These are phyloP conservation scores for Thalassophryne amazonica DNA, from an alignment of 2,797 vertebrate genomes.

Conservation along the genomic window DNA sequence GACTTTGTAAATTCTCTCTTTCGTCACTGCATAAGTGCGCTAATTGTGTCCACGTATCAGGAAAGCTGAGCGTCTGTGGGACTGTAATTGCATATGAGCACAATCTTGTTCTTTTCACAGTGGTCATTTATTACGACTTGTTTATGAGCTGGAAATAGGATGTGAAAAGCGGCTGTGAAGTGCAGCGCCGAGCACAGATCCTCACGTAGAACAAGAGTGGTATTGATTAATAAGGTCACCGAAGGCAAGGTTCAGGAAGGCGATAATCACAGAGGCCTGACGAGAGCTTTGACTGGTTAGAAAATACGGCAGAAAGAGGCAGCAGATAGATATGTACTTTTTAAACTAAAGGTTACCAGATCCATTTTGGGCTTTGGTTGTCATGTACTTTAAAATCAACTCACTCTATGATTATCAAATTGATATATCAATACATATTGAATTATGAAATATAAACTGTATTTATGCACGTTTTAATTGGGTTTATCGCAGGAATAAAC, in stretches of 20 bases:
- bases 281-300: background rate
- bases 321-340: too few relatives aligned
- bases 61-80: constrained; percentile 12
- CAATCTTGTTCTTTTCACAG: constrained; percentile 31
- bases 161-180: constrained; percentile 7
- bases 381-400: too few relatives aligned
- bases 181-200: constrained; percentile 7
- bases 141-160: constrained; percentile 46
- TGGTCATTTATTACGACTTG: constrained; percentile 49
- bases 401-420: too few relatives aligned
- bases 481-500: too few relatives aligned
- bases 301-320: background rate
- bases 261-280: constrained; percentile 1
- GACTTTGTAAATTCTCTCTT: background rate
- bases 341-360: too few relatives aligned
- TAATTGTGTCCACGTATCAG: constrained; percentile 36
- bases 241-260: constrained; percentile 2
- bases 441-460: too few relatives aligned
- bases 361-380: too few relatives aligned
- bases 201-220: constrained; percentile 23
- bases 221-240: constrained; percentile 31
- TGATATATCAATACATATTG: too few relatives aligned
- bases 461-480: too few relatives aligned
- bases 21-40: constrained; percentile 1
- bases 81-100: constrained; percentile 31